Percentiles rank a stretch among this genome's conserved stretches.
These are phyloP conservation scores for Brachionus sp. DNA, from an alignment of 1,140 invertebrate species.

Conservation along the genomic window DNA sequence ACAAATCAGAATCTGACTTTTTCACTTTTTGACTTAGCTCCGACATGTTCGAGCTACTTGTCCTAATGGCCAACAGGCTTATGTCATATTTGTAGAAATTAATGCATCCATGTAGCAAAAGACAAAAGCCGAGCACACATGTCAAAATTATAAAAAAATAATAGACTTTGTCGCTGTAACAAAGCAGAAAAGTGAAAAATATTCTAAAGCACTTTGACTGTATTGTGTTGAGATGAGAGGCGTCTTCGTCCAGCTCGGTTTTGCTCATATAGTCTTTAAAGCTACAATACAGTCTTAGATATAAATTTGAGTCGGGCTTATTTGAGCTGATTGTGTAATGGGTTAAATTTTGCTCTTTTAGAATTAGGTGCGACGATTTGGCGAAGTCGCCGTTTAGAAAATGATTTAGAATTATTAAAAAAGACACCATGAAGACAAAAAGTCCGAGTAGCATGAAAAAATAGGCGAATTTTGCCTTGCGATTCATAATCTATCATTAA, in stretches of 20 bases:
- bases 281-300: neutral
- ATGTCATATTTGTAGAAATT: conserved; percentile 29
- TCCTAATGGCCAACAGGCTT: neutral
- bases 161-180: conserved; percentile 16
- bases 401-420: conserved; percentile 25
- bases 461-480: conserved; percentile 35
- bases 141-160: neutral
- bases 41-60: neutral
- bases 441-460: neutral
- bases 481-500: neutral
- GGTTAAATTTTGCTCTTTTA: conserved; percentile 14
- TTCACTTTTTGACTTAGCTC: neutral
- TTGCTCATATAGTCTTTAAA: neutral
- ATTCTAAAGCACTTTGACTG: neutral
- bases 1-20: neutral
- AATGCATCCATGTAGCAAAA: neutral
- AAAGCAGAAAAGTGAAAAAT: neutral
- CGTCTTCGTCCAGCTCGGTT: neutral
- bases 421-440: neutral
- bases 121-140: neutral
- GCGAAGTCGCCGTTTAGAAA: neutral
- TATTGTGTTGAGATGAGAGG: neutral
- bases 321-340: neutral
- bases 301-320: neutral
- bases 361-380: neutral